These are phyloP conservation scores for Oriolus oriolus DNA, from an alignment of 2,113 vertebrate genomes.

Conservation along the genomic window DNA sequence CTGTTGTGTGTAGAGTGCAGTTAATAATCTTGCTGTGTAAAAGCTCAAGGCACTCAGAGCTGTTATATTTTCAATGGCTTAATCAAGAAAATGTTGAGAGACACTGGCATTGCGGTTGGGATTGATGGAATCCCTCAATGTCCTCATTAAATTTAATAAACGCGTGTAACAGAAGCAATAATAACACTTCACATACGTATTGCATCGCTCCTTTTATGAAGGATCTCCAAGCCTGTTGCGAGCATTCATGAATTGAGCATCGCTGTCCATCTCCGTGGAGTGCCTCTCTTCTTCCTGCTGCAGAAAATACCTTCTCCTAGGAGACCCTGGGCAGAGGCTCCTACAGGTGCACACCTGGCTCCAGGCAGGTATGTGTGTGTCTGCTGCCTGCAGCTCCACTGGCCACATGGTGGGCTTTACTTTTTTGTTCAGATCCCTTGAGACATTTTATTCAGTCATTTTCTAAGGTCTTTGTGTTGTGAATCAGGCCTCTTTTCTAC, in stretches of 20 bases:
- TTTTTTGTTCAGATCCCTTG: not conserved
- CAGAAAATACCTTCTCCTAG: not conserved
- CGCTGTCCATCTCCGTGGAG: rapidly evolving
- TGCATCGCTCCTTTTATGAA: not conserved
- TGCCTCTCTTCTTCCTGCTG: not conserved
- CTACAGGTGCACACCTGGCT: not conserved
- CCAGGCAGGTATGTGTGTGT: rapidly evolving
- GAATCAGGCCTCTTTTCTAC: not conserved
- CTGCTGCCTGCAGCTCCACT: not conserved
- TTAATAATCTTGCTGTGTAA: not conserved
- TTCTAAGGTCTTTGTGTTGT: not conserved
- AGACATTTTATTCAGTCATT: not conserved
- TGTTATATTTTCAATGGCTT: not conserved
- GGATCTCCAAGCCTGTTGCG: not conserved
- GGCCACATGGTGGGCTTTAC: not conserved
- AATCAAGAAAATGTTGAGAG: not conserved
- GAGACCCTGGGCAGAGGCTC: not conserved
- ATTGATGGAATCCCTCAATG: not conserved
- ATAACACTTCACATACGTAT: not conserved
- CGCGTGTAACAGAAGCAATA: not conserved
- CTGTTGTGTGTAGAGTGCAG: not conserved
- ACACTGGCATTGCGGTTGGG: not conserved
- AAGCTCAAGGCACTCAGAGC: not conserved
- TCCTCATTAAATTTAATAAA: slow-evolving; percentile 26
- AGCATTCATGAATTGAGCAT: not conserved